phyloP scores from a whole-genome alignment of 1,140 invertebrate species.

The Zeugodacus cucurbitae region DNA sequence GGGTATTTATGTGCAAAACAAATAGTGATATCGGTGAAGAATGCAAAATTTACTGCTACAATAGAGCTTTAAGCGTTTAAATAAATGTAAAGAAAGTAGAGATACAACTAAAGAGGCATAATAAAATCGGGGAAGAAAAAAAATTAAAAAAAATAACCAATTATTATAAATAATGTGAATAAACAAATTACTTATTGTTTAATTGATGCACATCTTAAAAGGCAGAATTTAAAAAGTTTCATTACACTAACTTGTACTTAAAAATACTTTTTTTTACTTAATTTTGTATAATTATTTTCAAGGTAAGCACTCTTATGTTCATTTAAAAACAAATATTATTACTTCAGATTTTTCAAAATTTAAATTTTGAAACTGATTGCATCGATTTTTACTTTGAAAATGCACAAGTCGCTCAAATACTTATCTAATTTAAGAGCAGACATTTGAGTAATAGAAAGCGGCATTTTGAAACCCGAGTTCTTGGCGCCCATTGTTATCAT shows the following conservation, averaged over 20 bases:
- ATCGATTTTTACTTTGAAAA: too few relatives aligned
- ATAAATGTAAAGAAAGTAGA: neutral
- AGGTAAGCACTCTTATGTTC: neutral
- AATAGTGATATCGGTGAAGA: neutral
- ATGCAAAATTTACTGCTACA: conserved; percentile 16
- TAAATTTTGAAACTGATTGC: too few relatives aligned
- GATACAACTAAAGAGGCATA: neutral
- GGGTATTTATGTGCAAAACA: neutral
- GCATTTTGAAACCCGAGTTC: too few relatives aligned
- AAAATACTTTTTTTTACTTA: too few relatives aligned
- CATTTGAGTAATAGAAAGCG: too few relatives aligned
- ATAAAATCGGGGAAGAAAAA: neutral
- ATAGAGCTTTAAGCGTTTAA: neutral
- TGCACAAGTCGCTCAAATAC: too few relatives aligned
- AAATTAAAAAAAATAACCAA: neutral
- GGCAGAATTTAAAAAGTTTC: neutral
- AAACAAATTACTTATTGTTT: too few relatives aligned
- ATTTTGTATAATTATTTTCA: neutral
- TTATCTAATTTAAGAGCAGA: too few relatives aligned
- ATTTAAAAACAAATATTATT: too few relatives aligned
- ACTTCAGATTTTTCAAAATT: too few relatives aligned
- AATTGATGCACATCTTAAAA: too few relatives aligned
- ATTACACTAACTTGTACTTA: neutral
- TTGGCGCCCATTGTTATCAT: too few relatives aligned
- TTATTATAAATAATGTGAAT: neutral